These are phyloP conservation scores for Gastrophryne carolinensis DNA, from an alignment of 2,797 vertebrate species.

Conservation along the genomic window DNA sequence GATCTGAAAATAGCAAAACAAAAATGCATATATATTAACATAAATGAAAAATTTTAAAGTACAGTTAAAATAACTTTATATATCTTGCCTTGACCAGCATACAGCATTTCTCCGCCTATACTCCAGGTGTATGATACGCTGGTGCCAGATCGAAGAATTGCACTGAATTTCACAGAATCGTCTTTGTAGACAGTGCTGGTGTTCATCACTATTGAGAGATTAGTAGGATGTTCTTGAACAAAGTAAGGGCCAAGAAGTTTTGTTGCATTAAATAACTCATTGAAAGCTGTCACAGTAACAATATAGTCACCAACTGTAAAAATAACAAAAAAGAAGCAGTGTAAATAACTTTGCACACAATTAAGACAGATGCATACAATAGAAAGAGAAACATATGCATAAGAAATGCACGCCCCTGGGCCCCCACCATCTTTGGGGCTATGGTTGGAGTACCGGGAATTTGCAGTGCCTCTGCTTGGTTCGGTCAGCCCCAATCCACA, in stretches of 20 bases:
- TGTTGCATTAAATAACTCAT: conserved; percentile 38
- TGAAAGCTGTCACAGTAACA: conserved; percentile 49
- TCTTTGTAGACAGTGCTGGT: conserved; percentile 54
- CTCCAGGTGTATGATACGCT: conserved; percentile 42
- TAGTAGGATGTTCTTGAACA: conserved; percentile 36
- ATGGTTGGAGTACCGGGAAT: too few relatives aligned
- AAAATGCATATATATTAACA: background rate
- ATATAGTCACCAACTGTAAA: conserved; percentile 54
- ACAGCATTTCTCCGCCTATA: background rate
- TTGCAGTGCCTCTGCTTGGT: too few relatives aligned
- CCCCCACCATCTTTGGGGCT: too few relatives aligned
- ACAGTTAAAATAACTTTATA: background rate
- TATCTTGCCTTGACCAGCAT: conserved; percentile 1
- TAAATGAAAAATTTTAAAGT: background rate
- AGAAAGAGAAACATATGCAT: too few relatives aligned
- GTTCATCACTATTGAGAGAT: conserved; percentile 51
- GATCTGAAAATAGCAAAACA: conserved; percentile 43
- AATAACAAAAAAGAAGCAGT: background rate
- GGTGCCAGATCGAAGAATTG: conserved; percentile 14
- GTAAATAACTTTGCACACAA: too few relatives aligned
- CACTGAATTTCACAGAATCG: conserved; percentile 49
- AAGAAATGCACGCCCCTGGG: too few relatives aligned
- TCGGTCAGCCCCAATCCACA: too few relatives aligned
- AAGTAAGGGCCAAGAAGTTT: conserved; percentile 56
- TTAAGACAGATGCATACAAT: too few relatives aligned